phyloP scores from a whole-genome alignment of 2,797 vertebrate species.

The Enteromius paludinosus region DNA sequence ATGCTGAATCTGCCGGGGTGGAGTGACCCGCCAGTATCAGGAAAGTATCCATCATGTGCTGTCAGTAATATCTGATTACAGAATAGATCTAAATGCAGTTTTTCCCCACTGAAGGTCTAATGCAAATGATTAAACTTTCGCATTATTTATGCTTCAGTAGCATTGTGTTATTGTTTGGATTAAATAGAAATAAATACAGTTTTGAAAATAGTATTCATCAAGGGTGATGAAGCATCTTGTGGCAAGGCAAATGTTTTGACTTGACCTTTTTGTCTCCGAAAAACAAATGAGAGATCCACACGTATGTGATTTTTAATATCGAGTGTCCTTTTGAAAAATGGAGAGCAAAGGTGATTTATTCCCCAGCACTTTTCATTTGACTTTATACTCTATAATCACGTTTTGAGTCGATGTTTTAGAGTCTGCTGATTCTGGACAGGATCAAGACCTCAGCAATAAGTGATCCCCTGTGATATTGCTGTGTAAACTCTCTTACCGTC shows the following conservation, averaged over 20 bases:
- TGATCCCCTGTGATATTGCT: slow-evolving; percentile 52
- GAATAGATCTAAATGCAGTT: slow-evolving; percentile 53
- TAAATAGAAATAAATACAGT: background rate
- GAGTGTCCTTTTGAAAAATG: slow-evolving; percentile 24
- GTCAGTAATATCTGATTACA: slow-evolving; percentile 54
- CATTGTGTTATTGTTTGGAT: slow-evolving; percentile 20
- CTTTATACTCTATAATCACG: slow-evolving; percentile 34
- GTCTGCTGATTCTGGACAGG: slow-evolving; percentile 31
- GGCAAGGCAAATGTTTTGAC: background rate
- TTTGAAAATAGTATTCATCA: slow-evolving; percentile 11
- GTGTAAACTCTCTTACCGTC: slow-evolving; percentile 57
- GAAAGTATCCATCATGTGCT: slow-evolving; percentile 55
- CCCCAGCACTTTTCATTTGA: slow-evolving; percentile 24
- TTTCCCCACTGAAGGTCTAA: slow-evolving; percentile 48
- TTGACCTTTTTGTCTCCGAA: slow-evolving; percentile 40
- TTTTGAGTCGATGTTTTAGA: slow-evolving; percentile 46
- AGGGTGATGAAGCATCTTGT: slow-evolving; percentile 4
- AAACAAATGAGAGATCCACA: slow-evolving; percentile 24
- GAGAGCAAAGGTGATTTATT: slow-evolving; percentile 19
- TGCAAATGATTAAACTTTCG: slow-evolving; percentile 33
- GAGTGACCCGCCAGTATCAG: slow-evolving; percentile 51
- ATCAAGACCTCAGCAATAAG: slow-evolving; percentile 53
- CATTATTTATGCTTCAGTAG: slow-evolving; percentile 28
- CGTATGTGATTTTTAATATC: background rate
- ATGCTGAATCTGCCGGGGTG: slow-evolving; percentile 57